Percentiles rank a stretch among this genome's conserved stretches.
phyloP scores from a whole-genome alignment of 1,140 invertebrate species.

The Hermetia illucens region DNA sequence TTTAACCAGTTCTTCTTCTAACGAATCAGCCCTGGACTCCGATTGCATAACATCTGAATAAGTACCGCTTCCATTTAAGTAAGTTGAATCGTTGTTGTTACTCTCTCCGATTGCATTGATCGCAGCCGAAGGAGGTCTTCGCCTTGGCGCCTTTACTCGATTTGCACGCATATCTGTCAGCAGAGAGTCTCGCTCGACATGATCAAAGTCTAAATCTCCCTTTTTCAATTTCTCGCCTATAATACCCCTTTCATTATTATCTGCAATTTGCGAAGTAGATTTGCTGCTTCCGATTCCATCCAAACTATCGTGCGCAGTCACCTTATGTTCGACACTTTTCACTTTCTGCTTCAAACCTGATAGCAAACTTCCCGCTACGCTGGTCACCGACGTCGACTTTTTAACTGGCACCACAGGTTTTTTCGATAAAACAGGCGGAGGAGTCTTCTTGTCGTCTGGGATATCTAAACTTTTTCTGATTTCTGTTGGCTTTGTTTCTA shows the following conservation, averaged over 20 bases:
- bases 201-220: slow-evolving; percentile 38
- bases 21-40: slow-evolving; percentile 21
- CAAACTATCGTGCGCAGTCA: slow-evolving; percentile 22
- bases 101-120: slow-evolving; percentile 25
- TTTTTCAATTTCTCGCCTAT: slow-evolving; percentile 3
- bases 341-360: slow-evolving; percentile 44
- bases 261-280: neutral
- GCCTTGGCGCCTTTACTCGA: slow-evolving; percentile 38
- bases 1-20: slow-evolving; percentile 33
- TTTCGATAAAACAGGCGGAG: slow-evolving; percentile 32
- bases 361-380: slow-evolving; percentile 36
- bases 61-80: slow-evolving; percentile 16
- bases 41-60: slow-evolving; percentile 9
- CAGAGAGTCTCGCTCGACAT: slow-evolving; percentile 42
- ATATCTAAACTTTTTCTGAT: slow-evolving; percentile 26
- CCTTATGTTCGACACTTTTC: slow-evolving; percentile 26
- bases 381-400: slow-evolving; percentile 42
- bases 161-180: slow-evolving; percentile 44
- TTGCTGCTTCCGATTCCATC: slow-evolving; percentile 23
- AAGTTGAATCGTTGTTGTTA: slow-evolving; percentile 24
- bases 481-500: slow-evolving; percentile 9
- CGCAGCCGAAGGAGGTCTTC: slow-evolving; percentile 39
- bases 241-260: slow-evolving; percentile 5
- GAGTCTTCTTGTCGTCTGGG: slow-evolving; percentile 27
- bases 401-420: slow-evolving; percentile 46